Evolutionary conservation across 2,113 vertebrate genomes (phyloP).

Genomic region (Megaleporinus macrocephalus): DNA sequence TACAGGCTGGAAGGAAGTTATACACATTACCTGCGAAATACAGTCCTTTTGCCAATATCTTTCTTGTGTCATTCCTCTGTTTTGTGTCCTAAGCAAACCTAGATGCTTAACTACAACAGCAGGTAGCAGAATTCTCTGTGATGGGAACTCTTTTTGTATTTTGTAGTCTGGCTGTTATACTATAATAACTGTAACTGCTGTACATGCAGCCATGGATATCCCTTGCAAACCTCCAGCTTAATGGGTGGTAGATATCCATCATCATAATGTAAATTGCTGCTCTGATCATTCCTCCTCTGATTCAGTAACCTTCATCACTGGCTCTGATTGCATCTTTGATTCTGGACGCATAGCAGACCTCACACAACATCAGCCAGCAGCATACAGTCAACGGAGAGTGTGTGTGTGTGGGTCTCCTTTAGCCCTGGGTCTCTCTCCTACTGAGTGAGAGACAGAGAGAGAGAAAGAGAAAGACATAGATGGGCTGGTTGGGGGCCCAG

Average conservation of each 20-base stretch:
- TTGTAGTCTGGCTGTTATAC: background rate
- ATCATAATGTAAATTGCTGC: background rate
- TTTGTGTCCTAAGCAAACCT: too few species aligned
- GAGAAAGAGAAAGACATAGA: background rate
- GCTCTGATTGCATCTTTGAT: slow-evolving; percentile 27
- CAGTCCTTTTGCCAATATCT: too few species aligned
- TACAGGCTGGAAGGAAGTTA: too few species aligned
- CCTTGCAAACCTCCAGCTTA: background rate
- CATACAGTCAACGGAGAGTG: background rate
- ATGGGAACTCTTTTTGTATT: background rate
- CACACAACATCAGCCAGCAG: slow-evolving; percentile 14
- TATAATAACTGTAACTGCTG: background rate
- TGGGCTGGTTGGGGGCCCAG: background rate
- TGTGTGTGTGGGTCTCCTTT: background rate
- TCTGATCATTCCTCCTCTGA: background rate
- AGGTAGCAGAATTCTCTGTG: too few species aligned
- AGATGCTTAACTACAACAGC: too few species aligned
- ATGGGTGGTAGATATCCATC: background rate
- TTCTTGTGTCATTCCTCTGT: too few species aligned
- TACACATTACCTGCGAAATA: too few species aligned
- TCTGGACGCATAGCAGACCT: background rate
- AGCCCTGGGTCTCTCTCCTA: background rate
- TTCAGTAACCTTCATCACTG: background rate
- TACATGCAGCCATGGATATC: background rate
- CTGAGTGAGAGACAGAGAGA: background rate